A percentile compares a stretch with the other conserved stretches of the same genome.
These are phyloP conservation scores for Pammene fasciana DNA, from an alignment of 2,888 invertebrate species.

Conservation along the genomic window DNA sequence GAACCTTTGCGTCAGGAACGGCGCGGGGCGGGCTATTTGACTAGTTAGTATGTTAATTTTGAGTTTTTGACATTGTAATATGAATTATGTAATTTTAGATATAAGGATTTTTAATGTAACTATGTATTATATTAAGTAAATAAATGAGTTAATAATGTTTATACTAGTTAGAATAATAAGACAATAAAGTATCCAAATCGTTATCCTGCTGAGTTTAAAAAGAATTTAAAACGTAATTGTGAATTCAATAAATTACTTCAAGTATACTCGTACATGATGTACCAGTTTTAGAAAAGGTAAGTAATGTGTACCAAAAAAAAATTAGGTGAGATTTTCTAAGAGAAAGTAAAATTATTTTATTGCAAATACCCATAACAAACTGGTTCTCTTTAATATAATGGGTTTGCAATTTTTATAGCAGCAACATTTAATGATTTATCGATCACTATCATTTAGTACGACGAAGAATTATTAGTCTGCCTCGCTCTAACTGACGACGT, in stretches of 20 bases:
- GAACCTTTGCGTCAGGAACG: too few relatives aligned
- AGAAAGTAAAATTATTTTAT: conserved; percentile 79
- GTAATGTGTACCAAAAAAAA: conserved; percentile 53
- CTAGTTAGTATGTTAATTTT: too few relatives aligned
- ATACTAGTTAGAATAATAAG: too few relatives aligned
- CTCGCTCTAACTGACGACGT: conserved; percentile 24
- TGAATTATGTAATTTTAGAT: too few relatives aligned
- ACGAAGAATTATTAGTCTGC: conserved; percentile 9
- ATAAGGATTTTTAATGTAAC: too few relatives aligned
- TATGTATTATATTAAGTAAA: too few relatives aligned
- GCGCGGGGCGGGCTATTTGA: too few relatives aligned
- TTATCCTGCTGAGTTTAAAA: not conserved
- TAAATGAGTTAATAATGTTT: too few relatives aligned
- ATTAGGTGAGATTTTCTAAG: conserved; percentile 67
- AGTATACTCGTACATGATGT: too few relatives aligned
- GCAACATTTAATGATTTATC: conserved; percentile 58
- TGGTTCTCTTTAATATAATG: conserved; percentile 61
- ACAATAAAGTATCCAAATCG: not conserved
- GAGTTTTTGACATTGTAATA: too few relatives aligned
- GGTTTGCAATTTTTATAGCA: conserved; percentile 61
- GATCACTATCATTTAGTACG: conserved; percentile 44
- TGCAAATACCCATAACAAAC: conserved; percentile 70
- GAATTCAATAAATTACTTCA: conserved; percentile 67
- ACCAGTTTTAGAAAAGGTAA: conserved; percentile 53
- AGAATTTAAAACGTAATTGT: conserved; percentile 36